Evolutionary conservation across 2,888 invertebrate genomes (phyloP).

Genomic region (Blastobasis lacticolella): DNA sequence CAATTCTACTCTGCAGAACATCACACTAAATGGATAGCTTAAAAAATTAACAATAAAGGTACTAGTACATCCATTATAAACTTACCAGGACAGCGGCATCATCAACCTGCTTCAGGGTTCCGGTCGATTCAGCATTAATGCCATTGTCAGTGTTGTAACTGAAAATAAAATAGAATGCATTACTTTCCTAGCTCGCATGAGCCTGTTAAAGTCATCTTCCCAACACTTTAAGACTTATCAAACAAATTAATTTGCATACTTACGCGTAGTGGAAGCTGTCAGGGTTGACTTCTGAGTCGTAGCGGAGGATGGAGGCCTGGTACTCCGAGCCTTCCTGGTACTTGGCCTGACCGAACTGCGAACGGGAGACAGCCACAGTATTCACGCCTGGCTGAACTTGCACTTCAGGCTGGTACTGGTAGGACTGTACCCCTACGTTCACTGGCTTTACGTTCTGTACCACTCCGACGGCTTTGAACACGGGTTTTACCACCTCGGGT

Average conservation of each 20-base stretch:
- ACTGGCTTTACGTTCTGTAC: no score
- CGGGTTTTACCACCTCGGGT: background rate
- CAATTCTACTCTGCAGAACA: background rate
- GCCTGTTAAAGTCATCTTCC: background rate
- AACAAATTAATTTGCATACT: conserved; percentile 10
- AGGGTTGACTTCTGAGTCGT: conserved; percentile 21
- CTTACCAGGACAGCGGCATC: conserved; percentile 36
- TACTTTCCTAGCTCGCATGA: background rate
- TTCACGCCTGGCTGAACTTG: no score
- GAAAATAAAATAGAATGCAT: conserved; percentile 16
- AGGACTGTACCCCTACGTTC: no score
- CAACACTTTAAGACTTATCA: no score
- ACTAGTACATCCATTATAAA: no score
- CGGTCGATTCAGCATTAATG: conserved; percentile 66
- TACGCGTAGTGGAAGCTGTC: conserved; percentile 32
- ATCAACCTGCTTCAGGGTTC: conserved; percentile 55
- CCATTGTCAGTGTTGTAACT: conserved; percentile 76
- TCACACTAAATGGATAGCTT: background rate
- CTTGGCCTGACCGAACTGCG: no score
- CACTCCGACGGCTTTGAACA: background rate
- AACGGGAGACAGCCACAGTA: no score
- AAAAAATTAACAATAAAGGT: background rate
- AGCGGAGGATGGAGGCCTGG: conserved; percentile 23
- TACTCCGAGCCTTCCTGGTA: no score
- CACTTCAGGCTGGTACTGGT: no score